Evolutionary conservation across 2,888 invertebrate species (phyloP).

Genomic region (Andricus curvator): DNA sequence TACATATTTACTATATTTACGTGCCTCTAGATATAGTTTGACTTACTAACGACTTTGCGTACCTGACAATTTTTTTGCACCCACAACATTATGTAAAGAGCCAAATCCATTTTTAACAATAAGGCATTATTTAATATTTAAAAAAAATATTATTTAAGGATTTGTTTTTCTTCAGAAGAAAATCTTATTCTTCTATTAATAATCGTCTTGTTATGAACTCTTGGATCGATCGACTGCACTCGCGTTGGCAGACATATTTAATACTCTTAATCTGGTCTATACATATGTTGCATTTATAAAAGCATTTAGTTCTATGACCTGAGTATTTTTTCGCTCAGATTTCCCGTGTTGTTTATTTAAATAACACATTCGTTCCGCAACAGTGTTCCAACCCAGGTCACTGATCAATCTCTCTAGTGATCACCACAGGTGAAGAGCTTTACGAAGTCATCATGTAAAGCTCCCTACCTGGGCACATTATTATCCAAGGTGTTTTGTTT

Average conservation of each 20-base stretch:
- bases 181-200: background rate
- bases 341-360: background rate
- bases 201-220: slow-evolving; percentile 15
- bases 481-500: too few relatives aligned
- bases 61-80: background rate
- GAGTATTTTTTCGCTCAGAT: background rate
- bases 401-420: too few relatives aligned
- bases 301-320: slow-evolving; percentile 21
- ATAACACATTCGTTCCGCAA: too few relatives aligned
- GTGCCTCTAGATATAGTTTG: slow-evolving; percentile 8
- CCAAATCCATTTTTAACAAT: background rate
- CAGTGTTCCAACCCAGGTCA: too few relatives aligned
- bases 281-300: background rate
- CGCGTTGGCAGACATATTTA: slow-evolving; percentile 7
- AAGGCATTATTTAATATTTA: too few relatives aligned
- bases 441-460: too few relatives aligned
- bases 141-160: background rate
- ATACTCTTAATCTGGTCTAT: background rate
- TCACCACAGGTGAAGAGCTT: too few relatives aligned
- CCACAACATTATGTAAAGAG: background rate
- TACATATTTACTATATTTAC: slow-evolving; percentile 28
- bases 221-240: slow-evolving; percentile 31
- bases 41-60: background rate
- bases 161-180: background rate
- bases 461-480: too few relatives aligned